Conservation (phyloP, 1,140 invertebrate species). For the Mesaphorura yosii region DNA sequence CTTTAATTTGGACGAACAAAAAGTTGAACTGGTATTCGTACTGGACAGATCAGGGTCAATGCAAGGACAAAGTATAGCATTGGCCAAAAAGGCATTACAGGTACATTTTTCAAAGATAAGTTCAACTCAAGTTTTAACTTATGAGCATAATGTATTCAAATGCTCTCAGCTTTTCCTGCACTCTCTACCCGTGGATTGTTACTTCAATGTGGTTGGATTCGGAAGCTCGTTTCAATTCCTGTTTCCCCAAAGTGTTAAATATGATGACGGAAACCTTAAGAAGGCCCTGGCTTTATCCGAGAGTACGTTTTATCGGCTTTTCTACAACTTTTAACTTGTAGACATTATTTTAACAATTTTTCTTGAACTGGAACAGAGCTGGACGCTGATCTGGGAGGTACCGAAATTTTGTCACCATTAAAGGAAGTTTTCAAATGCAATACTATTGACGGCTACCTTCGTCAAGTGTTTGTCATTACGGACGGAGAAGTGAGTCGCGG, state of each 20-base stretch:
- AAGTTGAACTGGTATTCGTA: slow-evolving; percentile 34
- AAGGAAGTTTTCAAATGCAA: slow-evolving; percentile 33
- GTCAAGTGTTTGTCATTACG: slow-evolving; percentile 37
- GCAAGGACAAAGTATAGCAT: slow-evolving; percentile 32
- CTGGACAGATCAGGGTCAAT: slow-evolving; percentile 36
- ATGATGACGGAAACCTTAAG: slow-evolving; percentile 27
- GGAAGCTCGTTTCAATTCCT: slow-evolving; percentile 24
- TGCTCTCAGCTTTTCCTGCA: slow-evolving; percentile 30
- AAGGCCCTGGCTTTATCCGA: slow-evolving; percentile 21
- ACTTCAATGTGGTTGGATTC: slow-evolving; percentile 32
- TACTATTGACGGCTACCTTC: slow-evolving; percentile 32
- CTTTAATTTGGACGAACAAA: slow-evolving; percentile 31
- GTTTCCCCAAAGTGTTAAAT: slow-evolving; percentile 29
- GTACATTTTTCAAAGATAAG: slow-evolving; percentile 13
- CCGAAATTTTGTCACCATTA: slow-evolving; percentile 36
- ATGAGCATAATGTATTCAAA: background rate
- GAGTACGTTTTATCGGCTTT: slow-evolving; percentile 10
- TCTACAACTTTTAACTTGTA: background rate
- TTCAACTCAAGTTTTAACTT: background rate
- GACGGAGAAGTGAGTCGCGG: slow-evolving; percentile 39
- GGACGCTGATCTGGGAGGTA: slow-evolving; percentile 36
- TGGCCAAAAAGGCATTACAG: slow-evolving; percentile 34
- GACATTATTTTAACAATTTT: background rate
- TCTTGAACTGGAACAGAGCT: slow-evolving; percentile 18
- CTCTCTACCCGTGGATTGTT: slow-evolving; percentile 29